Evolutionary conservation across 2,797 vertebrate species (phyloP), one percentile per base, ranked within the genome.

Genomic region (Chaunax sp.): DNA sequence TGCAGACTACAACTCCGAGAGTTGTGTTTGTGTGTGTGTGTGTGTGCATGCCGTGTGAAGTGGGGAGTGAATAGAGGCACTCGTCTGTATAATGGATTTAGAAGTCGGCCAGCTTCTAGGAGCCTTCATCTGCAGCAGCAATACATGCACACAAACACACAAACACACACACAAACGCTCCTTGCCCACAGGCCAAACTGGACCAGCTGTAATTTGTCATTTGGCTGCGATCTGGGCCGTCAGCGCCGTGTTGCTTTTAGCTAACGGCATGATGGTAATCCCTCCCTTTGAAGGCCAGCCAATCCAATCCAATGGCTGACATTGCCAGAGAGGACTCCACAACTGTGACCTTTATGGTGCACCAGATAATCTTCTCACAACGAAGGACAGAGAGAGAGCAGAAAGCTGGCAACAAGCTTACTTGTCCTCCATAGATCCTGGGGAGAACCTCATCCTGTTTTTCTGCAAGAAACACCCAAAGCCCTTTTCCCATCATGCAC

Each of bases 21-120:
- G 72, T 54, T 64, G 54, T 22, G 51, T 50, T 66, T 57, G 69
- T 53, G 58, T 58, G 54, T 25, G 30, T 35, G 43, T 40, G 53
- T 37, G 49, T 66, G 56, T 11, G 54, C 52, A n/a, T 6, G 18
- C 41, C 37, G 62, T 75, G 67, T 64, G 70, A 73, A 81, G 60
- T 33, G 67, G 57, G 22, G 69, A 79, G 64, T 80, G 75, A 90
- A 83, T 75, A 74, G 83, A 84, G 45, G 80, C 87, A 86, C 85
- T 93, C 75, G 60, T 81, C 82, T 89, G 87, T 88, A 90, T 90
- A 91, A 92, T 89, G 80, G 83, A 91, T 79, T 79, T 76, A 87
- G 86, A 91, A 76, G 75, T 75, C 60, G 61, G 82, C 78, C 78
- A 89, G 83, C 64, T 80, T 81, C 82, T 38, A 64, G 66, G 63